Conservation (phyloP, 2,888 invertebrate genomes). For the Pristionchus japonicus region DNA sequence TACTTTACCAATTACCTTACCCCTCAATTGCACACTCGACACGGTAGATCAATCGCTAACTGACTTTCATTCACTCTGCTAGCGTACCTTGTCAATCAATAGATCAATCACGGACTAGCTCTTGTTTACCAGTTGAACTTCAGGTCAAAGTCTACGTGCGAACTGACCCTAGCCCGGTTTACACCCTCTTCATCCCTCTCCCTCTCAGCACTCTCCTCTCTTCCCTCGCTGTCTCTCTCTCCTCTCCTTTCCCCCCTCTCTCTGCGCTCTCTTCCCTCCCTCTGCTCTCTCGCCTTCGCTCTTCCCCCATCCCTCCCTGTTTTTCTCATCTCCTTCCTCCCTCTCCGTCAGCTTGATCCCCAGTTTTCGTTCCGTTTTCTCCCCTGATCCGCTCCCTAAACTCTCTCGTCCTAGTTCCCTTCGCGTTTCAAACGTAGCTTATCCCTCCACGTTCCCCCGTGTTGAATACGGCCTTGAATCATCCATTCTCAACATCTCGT, state of each 20-base stretch:
- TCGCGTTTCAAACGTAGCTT: no score
- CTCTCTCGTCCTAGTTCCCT: no score
- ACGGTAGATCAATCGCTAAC: background rate
- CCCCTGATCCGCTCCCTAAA: background rate
- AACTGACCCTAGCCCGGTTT: background rate
- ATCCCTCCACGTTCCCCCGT: no score
- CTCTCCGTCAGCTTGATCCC: background rate
- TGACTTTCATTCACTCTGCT: background rate
- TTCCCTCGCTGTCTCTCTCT: background rate
- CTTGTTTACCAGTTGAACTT: no score
- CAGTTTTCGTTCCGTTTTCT: background rate
- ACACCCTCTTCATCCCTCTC: background rate
- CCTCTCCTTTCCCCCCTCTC: background rate
- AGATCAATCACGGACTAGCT: no score
- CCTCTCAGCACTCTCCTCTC: no score
- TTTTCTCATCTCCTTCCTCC: background rate
- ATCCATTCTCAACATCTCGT: no score
- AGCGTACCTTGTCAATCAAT: background rate
- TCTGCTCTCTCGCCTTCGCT: background rate
- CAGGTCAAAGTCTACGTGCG: background rate
- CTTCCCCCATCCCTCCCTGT: background rate
- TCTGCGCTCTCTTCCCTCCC: no score
- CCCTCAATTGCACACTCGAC: no score
- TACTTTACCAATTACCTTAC: background rate
- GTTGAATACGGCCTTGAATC: no score